Evolutionary conservation across 1,140 invertebrate genomes (phyloP).

Genomic region (Elymnias hypermnestra): DNA sequence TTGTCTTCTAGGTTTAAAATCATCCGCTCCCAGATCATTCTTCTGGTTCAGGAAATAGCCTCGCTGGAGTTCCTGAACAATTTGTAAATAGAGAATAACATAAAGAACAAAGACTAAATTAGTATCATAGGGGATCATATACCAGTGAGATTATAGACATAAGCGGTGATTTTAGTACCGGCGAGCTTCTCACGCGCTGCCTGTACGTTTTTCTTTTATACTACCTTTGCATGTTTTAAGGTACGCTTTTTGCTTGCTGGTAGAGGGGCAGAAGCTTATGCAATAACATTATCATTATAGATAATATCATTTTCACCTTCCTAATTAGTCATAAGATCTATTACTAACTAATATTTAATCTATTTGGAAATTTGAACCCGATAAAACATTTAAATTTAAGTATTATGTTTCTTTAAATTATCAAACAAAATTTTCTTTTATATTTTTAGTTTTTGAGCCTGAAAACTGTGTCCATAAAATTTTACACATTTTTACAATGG

Average conservation of each 20-base stretch:
- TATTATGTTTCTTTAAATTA: no score
- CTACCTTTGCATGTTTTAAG: slow-evolving; percentile 48
- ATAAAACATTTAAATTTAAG: no score
- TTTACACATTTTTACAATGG: no score
- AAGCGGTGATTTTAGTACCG: slow-evolving; percentile 71
- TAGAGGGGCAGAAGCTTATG: slow-evolving; percentile 3
- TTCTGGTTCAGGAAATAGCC: slow-evolving; percentile 75
- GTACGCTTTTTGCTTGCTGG: slow-evolving; percentile 12
- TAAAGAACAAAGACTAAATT: slow-evolving; percentile 75
- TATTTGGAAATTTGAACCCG: no score
- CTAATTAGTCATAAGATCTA: no score
- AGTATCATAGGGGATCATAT: slow-evolving; percentile 63
- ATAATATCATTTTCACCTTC: not conserved
- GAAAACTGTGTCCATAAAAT: no score
- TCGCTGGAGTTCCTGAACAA: slow-evolving; percentile 60
- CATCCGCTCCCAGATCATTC: slow-evolving; percentile 73
- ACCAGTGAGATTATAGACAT: slow-evolving; percentile 73
- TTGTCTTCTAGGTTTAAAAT: slow-evolving; percentile 74
- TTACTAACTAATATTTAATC: no score
- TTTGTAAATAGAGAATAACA: slow-evolving; percentile 65
- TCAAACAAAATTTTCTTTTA: no score
- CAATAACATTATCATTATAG: not conserved
- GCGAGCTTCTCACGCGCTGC: slow-evolving; percentile 59
- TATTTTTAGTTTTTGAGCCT: no score
- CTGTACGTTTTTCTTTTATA: slow-evolving; percentile 66